Conservation (phyloP, 2,113 vertebrate genomes). For the Eolophus roseicapilla region DNA sequence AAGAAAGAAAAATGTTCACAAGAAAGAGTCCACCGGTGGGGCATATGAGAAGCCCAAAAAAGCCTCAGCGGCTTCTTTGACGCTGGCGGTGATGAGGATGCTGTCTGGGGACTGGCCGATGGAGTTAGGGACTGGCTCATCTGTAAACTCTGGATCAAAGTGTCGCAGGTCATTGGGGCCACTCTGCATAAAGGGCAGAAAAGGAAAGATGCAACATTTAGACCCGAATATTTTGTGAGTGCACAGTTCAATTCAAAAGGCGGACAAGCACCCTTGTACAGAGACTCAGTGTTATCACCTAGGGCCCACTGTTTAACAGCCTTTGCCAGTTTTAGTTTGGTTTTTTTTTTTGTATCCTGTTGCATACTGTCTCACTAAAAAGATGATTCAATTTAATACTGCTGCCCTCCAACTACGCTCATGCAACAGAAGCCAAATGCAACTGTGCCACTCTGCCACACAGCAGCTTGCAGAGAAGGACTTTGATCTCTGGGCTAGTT, state of each 20-base stretch:
- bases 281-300: not conserved
- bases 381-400: not conserved
- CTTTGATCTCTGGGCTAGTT: not conserved
- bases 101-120: conserved; percentile 94
- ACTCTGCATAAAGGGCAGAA: conserved; percentile 73
- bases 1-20: conserved; percentile 71
- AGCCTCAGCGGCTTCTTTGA: conserved; percentile 92
- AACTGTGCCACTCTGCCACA: not conserved
- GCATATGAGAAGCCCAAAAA: conserved; percentile 98
- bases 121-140: conserved; percentile 94
- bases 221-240: not conserved
- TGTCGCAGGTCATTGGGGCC: conserved; percentile 94
- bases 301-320: not conserved
- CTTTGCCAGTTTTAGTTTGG: not conserved
- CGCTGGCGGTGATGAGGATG: conserved; percentile 89
- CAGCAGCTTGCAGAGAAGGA: not conserved
- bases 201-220: not conserved
- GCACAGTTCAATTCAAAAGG: not conserved
- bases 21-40: conserved; percentile 93
- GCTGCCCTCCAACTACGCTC: not conserved
- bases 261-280: not conserved
- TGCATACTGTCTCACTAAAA: not conserved
- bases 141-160: conserved; percentile 98
- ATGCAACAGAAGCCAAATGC: not conserved
- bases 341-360: not conserved